Conservation (phyloP, 2,888 invertebrate species). For the Beris chalybata region DNA sequence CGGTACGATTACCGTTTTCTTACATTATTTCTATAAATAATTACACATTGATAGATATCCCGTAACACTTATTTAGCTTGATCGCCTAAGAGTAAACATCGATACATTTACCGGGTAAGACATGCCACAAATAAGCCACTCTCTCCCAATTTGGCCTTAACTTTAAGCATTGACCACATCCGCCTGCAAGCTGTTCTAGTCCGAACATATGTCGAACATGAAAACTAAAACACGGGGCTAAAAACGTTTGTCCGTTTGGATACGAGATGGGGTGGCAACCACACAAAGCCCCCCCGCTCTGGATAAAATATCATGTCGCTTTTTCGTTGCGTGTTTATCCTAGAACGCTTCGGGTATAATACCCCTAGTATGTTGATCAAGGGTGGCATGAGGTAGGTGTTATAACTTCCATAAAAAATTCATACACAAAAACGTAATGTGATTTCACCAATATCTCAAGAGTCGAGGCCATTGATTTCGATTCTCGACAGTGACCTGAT, state of each 20-base stretch:
- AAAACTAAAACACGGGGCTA: background rate
- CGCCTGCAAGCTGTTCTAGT: background rate
- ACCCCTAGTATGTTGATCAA: background rate
- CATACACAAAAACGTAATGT: slow-evolving; percentile 5
- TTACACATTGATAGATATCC: no score
- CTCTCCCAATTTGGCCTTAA: no score
- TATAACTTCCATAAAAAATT: slow-evolving; percentile 5
- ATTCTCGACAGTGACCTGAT: no score
- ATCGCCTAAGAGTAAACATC: no score
- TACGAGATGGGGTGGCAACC: background rate
- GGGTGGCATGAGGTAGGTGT: background rate
- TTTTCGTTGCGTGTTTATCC: slow-evolving; percentile 19
- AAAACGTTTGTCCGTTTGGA: background rate
- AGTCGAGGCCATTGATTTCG: slow-evolving; percentile 2
- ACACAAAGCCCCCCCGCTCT: background rate
- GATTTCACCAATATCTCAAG: slow-evolving; percentile 9
- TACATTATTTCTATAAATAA: no score
- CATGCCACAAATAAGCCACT: no score
- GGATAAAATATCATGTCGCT: slow-evolving; percentile 18
- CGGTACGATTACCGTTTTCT: no score
- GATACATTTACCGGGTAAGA: no score
- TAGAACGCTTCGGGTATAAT: background rate
- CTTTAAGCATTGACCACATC: no score
- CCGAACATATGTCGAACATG: slow-evolving; percentile 12
- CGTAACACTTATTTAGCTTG: no score